Evolutionary conservation across 2,797 vertebrate species (phyloP).

Genomic region (Lithobates pipiens): DNA sequence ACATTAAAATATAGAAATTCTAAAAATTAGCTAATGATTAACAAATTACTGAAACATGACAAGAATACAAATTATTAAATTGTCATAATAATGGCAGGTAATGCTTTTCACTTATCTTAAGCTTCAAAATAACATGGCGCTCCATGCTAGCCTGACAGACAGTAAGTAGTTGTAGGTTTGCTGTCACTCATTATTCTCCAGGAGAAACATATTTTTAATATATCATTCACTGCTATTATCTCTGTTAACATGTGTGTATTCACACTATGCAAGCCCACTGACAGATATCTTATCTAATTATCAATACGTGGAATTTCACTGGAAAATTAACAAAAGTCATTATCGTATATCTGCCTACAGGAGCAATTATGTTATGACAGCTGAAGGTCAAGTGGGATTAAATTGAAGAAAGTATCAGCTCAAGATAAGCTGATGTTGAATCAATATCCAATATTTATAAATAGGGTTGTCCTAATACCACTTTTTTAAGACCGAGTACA

Average conservation of each 20-base stretch:
- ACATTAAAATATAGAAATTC: no score
- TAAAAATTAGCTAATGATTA: no score
- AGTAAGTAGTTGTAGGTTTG: not conserved
- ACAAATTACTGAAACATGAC: no score
- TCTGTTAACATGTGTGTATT: not conserved
- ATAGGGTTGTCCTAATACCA: no score
- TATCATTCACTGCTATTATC: not conserved
- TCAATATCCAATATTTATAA: not conserved
- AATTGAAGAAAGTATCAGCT: not conserved
- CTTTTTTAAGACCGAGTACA: no score
- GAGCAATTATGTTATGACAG: not conserved
- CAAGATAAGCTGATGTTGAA: not conserved
- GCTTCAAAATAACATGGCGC: not conserved
- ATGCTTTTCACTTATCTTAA: not conserved
- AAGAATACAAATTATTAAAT: no score
- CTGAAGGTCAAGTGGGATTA: not conserved
- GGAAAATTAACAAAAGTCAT: not conserved
- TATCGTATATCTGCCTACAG: not conserved
- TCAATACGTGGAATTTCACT: not conserved
- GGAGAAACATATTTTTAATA: not conserved
- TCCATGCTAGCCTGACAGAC: no score
- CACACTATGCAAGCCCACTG: not conserved
- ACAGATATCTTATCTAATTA: not conserved
- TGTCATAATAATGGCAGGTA: no score
- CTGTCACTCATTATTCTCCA: not conserved